Evolutionary conservation across 1,140 invertebrate genomes (phyloP), one percentile per base, ranked within the genome.

Genomic region (Lucilia cuprina): DNA sequence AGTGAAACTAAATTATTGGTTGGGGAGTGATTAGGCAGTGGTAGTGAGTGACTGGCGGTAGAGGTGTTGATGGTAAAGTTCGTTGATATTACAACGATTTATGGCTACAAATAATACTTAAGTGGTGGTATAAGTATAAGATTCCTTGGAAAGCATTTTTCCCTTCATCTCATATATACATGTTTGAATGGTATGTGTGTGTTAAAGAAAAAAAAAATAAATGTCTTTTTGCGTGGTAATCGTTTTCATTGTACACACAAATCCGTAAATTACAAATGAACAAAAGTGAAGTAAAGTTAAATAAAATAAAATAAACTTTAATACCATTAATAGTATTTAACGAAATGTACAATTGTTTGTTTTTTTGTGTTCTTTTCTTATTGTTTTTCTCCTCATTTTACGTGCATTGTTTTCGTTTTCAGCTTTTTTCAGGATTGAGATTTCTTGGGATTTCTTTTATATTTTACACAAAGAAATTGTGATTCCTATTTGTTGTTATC

Each of bases 81-180:
- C 77, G 19, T 25, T 80, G 47, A 25, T 80, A 80, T 80, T 80
- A 80, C 75, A 80, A 80, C 77, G 19, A 25, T 80, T 50, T 50
- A 49, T 49, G 19, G 77, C 47, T 17, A 78, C 75, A 47, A 70
- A 78, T 47, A 47, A 78, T 78, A 70, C 65, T 25, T 21, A 21
- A 70, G 19, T 70, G 65, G 17, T 2, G 19, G 65, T 21, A 70
- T 70, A 70, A 12, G n/a, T 1, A 70, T 25, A n/a, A 21, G 60
- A 19, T 70, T 70, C 17, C 8, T 19, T 70, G 17, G 60, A 70
- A 70, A 25, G 65, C n/a, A 70, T 12, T 21, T 25, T 25, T n/a
- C n/a, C n/a, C 1, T 21, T 19, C n/a, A 19, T 30, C n/a, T 70
- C 21, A 70, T 70, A 19, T 9, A 21, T 70, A 19, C 19, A 21